phyloP scores from a whole-genome alignment of 2,888 invertebrate genomes.

The Drosophila mimetica region DNA sequence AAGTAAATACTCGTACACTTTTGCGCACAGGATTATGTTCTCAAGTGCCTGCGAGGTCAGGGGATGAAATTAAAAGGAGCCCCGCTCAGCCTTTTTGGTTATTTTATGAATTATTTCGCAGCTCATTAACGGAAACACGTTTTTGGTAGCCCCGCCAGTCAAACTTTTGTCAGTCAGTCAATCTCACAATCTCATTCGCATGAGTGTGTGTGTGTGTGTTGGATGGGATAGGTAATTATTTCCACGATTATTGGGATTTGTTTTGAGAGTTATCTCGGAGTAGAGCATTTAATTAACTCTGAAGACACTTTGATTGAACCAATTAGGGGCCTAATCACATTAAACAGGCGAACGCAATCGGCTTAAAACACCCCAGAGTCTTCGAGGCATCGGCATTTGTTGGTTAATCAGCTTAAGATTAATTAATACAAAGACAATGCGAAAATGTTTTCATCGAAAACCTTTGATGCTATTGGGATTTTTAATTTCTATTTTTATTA shows the following conservation, averaged over 20 bases:
- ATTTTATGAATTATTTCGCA: conserved; percentile 47
- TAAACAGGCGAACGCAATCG: conserved; percentile 28
- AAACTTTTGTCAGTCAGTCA: conserved; percentile 32
- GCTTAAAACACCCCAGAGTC: neutral
- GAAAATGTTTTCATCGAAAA: neutral
- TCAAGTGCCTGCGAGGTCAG: neutral
- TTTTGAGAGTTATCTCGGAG: conserved; percentile 28
- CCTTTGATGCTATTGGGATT: no score
- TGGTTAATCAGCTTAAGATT: conserved; percentile 10
- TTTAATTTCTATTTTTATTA: no score
- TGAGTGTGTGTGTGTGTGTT: neutral
- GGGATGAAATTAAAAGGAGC: neutral
- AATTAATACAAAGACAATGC: neutral
- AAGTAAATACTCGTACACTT: conserved; percentile 24
- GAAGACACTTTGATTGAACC: conserved; percentile 65
- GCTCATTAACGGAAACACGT: conserved; percentile 59
- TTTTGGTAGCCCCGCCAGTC: conserved; percentile 19
- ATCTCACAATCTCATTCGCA: neutral
- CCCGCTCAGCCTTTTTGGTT: conserved; percentile 15
- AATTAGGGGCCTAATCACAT: conserved; percentile 59
- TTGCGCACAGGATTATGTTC: conserved; percentile 6
- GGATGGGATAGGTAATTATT: conserved; percentile 23
- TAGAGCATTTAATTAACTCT: conserved; percentile 57
- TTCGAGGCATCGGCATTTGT: conserved; percentile 1
- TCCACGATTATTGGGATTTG: conserved; percentile 51